Evolutionary conservation across 2,888 invertebrate genomes (phyloP).

Genomic region (Eumacrocentrus americanus): DNA sequence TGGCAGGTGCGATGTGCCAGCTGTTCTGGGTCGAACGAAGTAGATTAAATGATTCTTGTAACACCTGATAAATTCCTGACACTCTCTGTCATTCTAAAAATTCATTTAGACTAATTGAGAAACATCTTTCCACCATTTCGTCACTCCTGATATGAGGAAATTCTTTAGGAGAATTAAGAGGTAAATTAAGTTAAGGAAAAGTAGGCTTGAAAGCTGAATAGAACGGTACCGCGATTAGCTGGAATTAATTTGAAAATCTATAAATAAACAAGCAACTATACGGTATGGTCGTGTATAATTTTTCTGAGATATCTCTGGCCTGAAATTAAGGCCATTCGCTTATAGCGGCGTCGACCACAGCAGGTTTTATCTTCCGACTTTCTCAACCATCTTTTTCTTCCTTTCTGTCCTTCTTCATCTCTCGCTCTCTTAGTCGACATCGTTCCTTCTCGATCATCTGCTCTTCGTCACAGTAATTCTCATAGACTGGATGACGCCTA

Average conservation of each 20-base stretch:
- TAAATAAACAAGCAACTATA: slow-evolving; percentile 15
- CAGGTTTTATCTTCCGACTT: slow-evolving; percentile 19
- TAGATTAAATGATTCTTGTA: background rate
- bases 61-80: slow-evolving; percentile 1
- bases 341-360: slow-evolving; percentile 12
- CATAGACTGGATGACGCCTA: background rate
- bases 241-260: slow-evolving; percentile 2
- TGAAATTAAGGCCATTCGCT: slow-evolving; percentile 22
- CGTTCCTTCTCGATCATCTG: background rate
- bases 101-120: no score
- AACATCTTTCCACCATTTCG: background rate
- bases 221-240: slow-evolving; percentile 15
- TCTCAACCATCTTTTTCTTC: slow-evolving; percentile 19
- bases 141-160: background rate
- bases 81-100: no score
- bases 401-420: background rate
- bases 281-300: slow-evolving; percentile 8
- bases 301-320: slow-evolving; percentile 5
- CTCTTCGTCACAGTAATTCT: background rate
- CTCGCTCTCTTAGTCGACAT: background rate
- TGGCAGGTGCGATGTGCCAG: background rate
- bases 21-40: background rate
- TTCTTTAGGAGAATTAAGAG: no score
- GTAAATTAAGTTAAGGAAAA: slow-evolving; percentile 2
- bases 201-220: background rate